phyloP scores from a whole-genome alignment of 2,113 vertebrate species.

The Ammodytes dubius region DNA sequence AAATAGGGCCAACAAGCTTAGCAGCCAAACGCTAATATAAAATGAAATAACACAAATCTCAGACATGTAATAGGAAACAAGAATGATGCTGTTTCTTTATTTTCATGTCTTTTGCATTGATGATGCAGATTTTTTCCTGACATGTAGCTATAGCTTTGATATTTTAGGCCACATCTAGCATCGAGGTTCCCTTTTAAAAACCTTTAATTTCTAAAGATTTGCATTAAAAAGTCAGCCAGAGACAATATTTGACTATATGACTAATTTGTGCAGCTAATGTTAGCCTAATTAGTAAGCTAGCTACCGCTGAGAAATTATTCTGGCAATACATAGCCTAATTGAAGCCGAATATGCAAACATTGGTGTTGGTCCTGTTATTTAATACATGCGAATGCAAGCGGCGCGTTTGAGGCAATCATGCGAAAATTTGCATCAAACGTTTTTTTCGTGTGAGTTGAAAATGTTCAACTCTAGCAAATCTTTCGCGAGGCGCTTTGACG shows the following conservation, averaged over 20 bases:
- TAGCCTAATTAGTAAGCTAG: background rate
- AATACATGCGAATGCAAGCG: no score
- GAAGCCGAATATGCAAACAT: background rate
- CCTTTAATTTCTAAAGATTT: no score
- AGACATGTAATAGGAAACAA: background rate
- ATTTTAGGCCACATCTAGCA: no score
- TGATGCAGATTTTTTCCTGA: background rate
- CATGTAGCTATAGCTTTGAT: background rate
- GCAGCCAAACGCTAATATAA: background rate
- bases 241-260: background rate
- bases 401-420: no score
- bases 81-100: background rate
- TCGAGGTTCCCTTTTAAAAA: no score
- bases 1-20: background rate
- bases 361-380: no score
- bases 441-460: no score
- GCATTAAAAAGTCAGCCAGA: background rate
- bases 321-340: background rate
- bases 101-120: background rate
- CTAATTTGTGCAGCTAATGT: background rate
- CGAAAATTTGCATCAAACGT: no score
- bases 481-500: no score
- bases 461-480: no score
- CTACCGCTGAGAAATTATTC: background rate
- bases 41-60: background rate